Conservation (phyloP, 1,140 invertebrate species). For the Drosophila littoralis region DNA sequence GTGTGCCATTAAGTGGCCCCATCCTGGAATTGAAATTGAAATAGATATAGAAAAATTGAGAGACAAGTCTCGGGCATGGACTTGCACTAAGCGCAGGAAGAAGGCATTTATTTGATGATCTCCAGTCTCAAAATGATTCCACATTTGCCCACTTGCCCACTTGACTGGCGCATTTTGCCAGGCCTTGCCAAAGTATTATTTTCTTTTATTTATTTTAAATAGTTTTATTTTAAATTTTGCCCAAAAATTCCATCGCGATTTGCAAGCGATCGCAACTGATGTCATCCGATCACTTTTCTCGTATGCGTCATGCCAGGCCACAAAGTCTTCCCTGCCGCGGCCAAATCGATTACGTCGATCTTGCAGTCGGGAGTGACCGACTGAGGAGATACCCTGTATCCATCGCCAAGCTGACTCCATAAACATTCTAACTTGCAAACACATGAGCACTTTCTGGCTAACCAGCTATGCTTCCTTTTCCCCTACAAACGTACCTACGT, state of each 20-base stretch:
- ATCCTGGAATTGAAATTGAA: constrained; percentile 30
- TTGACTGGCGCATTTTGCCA: constrained; percentile 57
- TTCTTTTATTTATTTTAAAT: no score
- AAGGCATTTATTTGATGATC: constrained; percentile 73
- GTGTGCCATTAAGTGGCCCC: constrained; percentile 75
- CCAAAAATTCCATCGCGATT: constrained; percentile 17
- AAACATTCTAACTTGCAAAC: no score
- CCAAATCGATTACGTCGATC: constrained; percentile 16
- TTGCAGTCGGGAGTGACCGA: not conserved
- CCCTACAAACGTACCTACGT: no score
- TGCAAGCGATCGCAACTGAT: constrained; percentile 60
- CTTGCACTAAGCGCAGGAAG: constrained; percentile 73
- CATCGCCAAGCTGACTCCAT: no score
- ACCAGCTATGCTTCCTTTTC: no score
- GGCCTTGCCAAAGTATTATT: constrained; percentile 44
- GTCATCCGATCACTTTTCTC: constrained; percentile 57
- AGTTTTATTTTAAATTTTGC: constrained; percentile 8
- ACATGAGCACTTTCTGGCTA: no score
- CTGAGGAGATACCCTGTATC: not conserved
- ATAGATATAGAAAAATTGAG: not conserved
- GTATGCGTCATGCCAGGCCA: constrained; percentile 54
- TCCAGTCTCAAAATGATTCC: constrained; percentile 2
- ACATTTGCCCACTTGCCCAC: constrained; percentile 31
- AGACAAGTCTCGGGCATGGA: constrained; percentile 18
- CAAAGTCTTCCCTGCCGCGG: not conserved